These are phyloP conservation scores for Panopea generosa DNA, from an alignment of 2,888 invertebrate genomes.

Conservation along the genomic window DNA sequence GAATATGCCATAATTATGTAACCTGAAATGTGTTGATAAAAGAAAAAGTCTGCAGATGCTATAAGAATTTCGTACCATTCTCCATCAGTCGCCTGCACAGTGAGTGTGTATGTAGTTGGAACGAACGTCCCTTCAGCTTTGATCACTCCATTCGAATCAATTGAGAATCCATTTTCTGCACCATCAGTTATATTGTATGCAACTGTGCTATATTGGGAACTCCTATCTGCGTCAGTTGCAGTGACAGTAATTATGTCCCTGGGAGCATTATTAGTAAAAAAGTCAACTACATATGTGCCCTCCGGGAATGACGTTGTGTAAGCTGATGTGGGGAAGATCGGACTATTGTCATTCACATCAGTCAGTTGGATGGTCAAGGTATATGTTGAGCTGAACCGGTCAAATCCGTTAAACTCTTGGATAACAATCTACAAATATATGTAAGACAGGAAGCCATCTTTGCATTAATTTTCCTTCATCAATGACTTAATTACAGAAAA, in stretches of 20 bases:
- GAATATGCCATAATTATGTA: too few relatives aligned
- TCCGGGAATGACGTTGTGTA: slow-evolving; percentile 61
- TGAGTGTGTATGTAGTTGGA: slow-evolving; percentile 65
- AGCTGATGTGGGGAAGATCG: slow-evolving; percentile 69
- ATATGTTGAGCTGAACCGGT: slow-evolving; percentile 61
- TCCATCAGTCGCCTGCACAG: slow-evolving; percentile 71
- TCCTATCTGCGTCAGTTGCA: slow-evolving; percentile 59
- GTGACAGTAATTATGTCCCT: slow-evolving; percentile 28
- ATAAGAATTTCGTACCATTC: too few relatives aligned
- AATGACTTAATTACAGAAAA: too few relatives aligned
- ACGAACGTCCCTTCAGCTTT: slow-evolving; percentile 64
- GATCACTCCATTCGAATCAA: slow-evolving; percentile 49
- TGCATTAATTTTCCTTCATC: too few relatives aligned
- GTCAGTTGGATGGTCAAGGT: slow-evolving; percentile 71
- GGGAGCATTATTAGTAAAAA: slow-evolving; percentile 28
- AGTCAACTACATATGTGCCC: slow-evolving; percentile 61
- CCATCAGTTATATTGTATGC: slow-evolving; percentile 68
- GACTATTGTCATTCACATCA: slow-evolving; percentile 79
- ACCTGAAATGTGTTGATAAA: too few relatives aligned
- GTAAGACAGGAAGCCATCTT: too few relatives aligned
- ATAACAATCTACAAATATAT: slow-evolving; percentile 71
- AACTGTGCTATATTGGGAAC: slow-evolving; percentile 52
- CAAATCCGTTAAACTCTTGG: slow-evolving; percentile 57
- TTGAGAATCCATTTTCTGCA: slow-evolving; percentile 69
- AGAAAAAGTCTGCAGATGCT: too few relatives aligned